Conservation (phyloP, 2,888 invertebrate genomes). For the Nomada hirtipes region DNA sequence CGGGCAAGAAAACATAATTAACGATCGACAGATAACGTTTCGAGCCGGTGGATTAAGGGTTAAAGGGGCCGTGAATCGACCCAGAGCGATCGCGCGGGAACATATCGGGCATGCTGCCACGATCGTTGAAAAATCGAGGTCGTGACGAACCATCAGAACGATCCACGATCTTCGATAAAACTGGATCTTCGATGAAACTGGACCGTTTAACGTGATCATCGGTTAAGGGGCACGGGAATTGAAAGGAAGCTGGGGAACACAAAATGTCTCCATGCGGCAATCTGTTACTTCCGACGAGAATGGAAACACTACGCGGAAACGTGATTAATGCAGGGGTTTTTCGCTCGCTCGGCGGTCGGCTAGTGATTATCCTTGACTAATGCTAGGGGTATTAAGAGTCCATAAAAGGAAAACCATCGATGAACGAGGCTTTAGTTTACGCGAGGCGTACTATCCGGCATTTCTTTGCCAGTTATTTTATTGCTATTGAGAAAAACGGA, state of each 20-base stretch:
- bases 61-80: slow-evolving; percentile 55
- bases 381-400: slow-evolving; percentile 12
- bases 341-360: not conserved
- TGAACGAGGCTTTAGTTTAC: too few relatives aligned
- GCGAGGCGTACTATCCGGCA: too few relatives aligned
- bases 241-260: not conserved
- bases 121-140: slow-evolving; percentile 50
- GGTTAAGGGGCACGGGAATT: not conserved
- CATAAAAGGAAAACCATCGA: not conserved
- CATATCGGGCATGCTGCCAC: slow-evolving; percentile 43
- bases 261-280: slow-evolving; percentile 10
- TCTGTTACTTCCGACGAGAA: not conserved
- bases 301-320: slow-evolving; percentile 20
- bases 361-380: slow-evolving; percentile 27
- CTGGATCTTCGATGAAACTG: slow-evolving; percentile 1
- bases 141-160: slow-evolving; percentile 54
- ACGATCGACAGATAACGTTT: slow-evolving; percentile 53
- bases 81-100: slow-evolving; percentile 46
- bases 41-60: slow-evolving; percentile 57
- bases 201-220: slow-evolving; percentile 55
- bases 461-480: too few relatives aligned
- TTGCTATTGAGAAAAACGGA: too few relatives aligned
- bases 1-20: slow-evolving; percentile 47
- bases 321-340: slow-evolving; percentile 14
- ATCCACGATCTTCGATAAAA: slow-evolving; percentile 63